Evolutionary conservation across 2,113 vertebrate species (phyloP).

Genomic region (Tragelaphus scriptus): DNA sequence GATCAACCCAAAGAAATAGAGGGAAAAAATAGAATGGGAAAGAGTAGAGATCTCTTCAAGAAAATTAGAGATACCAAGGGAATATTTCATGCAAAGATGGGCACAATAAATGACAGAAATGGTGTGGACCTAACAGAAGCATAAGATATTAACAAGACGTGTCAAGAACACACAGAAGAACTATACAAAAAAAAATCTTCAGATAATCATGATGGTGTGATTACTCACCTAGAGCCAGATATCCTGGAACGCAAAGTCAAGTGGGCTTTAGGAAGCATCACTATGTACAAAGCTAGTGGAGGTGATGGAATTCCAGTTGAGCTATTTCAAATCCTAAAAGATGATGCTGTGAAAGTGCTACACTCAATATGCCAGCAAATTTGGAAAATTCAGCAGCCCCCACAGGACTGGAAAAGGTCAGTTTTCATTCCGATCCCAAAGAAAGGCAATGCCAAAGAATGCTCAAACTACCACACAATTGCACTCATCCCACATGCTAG

Average conservation of each 20-base stretch:
- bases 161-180: not conserved
- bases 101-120: not conserved
- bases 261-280: not conserved
- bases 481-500: not conserved
- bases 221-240: not conserved
- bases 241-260: not conserved
- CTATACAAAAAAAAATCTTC: not conserved
- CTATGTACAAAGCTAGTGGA: not conserved
- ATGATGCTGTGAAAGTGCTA: not conserved
- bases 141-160: not conserved
- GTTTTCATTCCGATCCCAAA: not conserved
- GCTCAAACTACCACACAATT: not conserved
- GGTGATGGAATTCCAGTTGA: not conserved
- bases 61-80: not conserved
- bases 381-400: accelerated
- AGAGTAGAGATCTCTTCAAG: not conserved
- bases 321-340: not conserved
- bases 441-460: not conserved
- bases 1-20: not conserved
- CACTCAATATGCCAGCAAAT: not conserved
- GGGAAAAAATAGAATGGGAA: not conserved
- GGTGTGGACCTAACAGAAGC: not conserved
- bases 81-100: not conserved
- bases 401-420: not conserved
- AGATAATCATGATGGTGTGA: not conserved